A percentile compares a stretch with the other conserved stretches of the same genome.
Conservation (phyloP, 2,797 vertebrate species). For the Lagorchestes hirsutus region DNA sequence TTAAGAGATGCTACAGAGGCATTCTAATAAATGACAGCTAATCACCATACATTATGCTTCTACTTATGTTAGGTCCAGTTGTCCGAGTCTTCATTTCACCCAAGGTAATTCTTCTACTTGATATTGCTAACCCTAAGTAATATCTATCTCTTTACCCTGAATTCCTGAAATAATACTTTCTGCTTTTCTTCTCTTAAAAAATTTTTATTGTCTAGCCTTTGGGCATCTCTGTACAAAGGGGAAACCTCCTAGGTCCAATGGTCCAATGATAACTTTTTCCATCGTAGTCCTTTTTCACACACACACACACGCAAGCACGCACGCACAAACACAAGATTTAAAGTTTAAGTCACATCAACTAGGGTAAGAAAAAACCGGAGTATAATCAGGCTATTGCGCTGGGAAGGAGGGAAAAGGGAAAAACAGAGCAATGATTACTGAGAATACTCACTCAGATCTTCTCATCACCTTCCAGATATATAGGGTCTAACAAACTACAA, state of each 20-base stretch:
- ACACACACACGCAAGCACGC: too few species aligned
- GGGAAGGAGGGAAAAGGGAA: too few species aligned
- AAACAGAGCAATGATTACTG: background rate
- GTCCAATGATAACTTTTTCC: background rate
- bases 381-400: background rate
- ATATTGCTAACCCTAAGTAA: background rate
- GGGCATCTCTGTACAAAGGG: background rate
- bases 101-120: background rate
- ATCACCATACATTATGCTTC: too few species aligned
- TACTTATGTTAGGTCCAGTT: too few species aligned
- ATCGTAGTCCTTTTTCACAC: background rate
- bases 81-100: too few species aligned
- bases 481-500: background rate
- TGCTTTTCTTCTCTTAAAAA: background rate
- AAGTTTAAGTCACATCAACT: too few species aligned
- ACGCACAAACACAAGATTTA: background rate
- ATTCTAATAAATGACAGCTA: too few species aligned
- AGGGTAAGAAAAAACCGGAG: background rate
- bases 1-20: constrained; percentile 39
- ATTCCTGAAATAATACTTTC: background rate
- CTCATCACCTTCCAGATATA: background rate
- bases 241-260: background rate
- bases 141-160: background rate
- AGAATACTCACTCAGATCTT: background rate
- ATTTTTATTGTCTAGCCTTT: background rate